phyloP scores from a whole-genome alignment of 2,888 invertebrate genomes.

The Portevinia maculata region DNA sequence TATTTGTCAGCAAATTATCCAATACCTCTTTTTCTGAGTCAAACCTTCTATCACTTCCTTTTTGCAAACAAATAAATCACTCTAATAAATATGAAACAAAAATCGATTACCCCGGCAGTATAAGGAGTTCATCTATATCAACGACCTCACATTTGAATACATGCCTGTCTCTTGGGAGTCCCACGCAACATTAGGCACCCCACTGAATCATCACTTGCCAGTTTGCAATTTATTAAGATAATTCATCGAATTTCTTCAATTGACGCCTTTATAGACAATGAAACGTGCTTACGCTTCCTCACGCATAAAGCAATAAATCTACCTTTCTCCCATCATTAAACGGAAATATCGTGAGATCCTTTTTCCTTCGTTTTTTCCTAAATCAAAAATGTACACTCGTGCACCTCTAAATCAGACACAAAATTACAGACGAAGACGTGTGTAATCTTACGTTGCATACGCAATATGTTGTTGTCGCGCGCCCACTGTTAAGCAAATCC shows the following conservation, averaged over 20 bases:
- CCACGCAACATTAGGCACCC: slow-evolving; percentile 34
- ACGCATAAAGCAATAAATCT: slow-evolving; percentile 58
- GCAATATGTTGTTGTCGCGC: slow-evolving; percentile 43
- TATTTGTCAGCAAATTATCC: too few species aligned
- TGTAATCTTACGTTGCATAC: slow-evolving; percentile 71
- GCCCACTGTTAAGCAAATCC: slow-evolving; percentile 47
- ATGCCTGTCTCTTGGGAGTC: background rate
- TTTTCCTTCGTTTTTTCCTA: slow-evolving; percentile 1
- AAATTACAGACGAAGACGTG: slow-evolving; percentile 13
- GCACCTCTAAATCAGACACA: slow-evolving; percentile 21
- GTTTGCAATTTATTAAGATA: slow-evolving; percentile 51
- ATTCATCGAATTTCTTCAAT: slow-evolving; percentile 42
- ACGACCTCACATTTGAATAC: too few species aligned
- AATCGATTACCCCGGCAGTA: too few species aligned
- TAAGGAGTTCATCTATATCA: too few species aligned
- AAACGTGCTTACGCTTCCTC: slow-evolving; percentile 52
- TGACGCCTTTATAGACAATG: slow-evolving; percentile 60
- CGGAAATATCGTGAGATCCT: slow-evolving; percentile 25
- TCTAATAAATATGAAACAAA: too few species aligned
- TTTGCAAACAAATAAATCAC: too few species aligned
- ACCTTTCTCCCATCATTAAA: slow-evolving; percentile 42
- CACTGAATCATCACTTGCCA: background rate
- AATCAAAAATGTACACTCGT: slow-evolving; percentile 26
- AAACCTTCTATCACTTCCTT: too few species aligned
- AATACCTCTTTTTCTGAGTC: too few species aligned